phyloP scores from a whole-genome alignment of 2,113 vertebrate species.

The Nansenia antarctica region DNA sequence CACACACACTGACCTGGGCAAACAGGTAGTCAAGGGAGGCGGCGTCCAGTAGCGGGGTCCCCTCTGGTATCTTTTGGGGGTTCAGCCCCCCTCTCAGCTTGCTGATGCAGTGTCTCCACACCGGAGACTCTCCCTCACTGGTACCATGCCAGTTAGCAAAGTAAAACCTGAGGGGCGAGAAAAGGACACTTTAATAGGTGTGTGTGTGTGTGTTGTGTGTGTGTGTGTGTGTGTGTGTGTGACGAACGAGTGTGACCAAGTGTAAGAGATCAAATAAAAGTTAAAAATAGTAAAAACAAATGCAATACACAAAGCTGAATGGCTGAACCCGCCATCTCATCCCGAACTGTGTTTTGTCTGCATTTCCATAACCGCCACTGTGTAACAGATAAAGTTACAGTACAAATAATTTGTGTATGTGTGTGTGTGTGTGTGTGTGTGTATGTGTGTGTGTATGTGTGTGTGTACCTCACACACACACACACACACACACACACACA shows the following conservation, averaged over 20 bases:
- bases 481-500: background rate
- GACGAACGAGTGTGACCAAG: too few relatives aligned
- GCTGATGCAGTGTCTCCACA: constrained; percentile 90
- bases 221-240: background rate
- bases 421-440: background rate
- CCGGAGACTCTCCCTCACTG: constrained; percentile 85
- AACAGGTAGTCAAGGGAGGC: constrained; percentile 91
- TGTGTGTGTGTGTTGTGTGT: background rate
- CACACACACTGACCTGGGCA: constrained; percentile 82
- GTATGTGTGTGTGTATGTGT: too few relatives aligned
- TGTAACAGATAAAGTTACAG: background rate
- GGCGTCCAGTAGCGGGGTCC: constrained; percentile 87
- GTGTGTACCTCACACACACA: background rate
- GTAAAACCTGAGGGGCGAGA: constrained; percentile 82
- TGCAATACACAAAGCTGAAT: too few relatives aligned
- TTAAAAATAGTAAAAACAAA: too few relatives aligned
- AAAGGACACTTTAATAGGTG: background rate
- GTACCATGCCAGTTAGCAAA: constrained; percentile 98
- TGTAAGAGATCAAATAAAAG: too few relatives aligned
- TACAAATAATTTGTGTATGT: background rate
- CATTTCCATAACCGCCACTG: background rate
- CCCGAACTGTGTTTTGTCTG: too few relatives aligned
- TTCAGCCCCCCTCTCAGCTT: constrained; percentile 79
- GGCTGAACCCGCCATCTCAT: too few relatives aligned
- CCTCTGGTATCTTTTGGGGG: constrained; percentile 79